Evolutionary conservation across 1,140 invertebrate genomes (phyloP).

Genomic region (Melanaphis sacchari): DNA sequence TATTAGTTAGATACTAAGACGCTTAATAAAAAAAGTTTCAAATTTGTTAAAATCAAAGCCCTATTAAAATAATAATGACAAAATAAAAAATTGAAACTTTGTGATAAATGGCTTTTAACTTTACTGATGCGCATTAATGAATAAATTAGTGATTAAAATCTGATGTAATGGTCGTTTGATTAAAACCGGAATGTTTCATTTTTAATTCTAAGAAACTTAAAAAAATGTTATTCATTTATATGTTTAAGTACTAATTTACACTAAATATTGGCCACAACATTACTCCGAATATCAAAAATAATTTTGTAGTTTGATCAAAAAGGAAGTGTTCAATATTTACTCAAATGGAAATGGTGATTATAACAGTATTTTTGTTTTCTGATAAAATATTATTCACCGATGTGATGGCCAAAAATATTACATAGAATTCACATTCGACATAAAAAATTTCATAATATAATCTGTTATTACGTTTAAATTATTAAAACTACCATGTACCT

Average conservation of each 20-base stretch:
- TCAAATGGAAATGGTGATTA: not conserved
- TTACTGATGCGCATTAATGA: not conserved
- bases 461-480: not conserved
- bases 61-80: not conserved
- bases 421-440: not conserved
- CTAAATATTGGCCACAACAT: not conserved
- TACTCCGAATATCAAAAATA: not conserved
- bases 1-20: not conserved
- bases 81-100: not conserved
- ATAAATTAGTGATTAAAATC: slow-evolving; percentile 18
- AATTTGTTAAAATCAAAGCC: not conserved
- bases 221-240: not conserved
- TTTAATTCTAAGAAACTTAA: not conserved
- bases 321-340: not conserved
- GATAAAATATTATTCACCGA: not conserved
- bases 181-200: not conserved
- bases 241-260: not conserved
- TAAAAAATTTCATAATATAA: not conserved
- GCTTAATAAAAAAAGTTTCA: not conserved
- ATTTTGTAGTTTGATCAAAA: not conserved
- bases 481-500: not conserved
- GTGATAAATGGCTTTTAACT: not conserved
- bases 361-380: not conserved
- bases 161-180: not conserved
- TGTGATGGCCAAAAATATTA: not conserved